Evolutionary conservation across 2,797 vertebrate species (phyloP).

Genomic region (Perodicticus potto): DNA sequence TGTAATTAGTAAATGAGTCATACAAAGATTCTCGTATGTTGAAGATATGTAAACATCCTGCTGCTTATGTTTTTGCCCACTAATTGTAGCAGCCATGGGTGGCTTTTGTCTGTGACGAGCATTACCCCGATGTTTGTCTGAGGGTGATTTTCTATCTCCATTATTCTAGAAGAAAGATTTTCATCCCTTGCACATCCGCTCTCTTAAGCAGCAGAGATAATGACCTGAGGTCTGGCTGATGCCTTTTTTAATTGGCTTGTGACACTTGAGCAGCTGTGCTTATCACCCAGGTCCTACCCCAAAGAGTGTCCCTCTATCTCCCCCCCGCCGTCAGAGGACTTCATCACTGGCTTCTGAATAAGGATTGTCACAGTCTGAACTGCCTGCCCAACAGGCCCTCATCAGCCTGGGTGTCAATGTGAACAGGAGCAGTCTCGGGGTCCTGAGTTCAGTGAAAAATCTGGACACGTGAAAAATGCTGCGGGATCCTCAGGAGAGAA

Average conservation of each 20-base stretch:
- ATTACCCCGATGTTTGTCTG: not conserved
- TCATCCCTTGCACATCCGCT: not conserved
- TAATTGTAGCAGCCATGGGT: not conserved
- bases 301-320: slow-evolving; percentile 46
- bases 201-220: not conserved
- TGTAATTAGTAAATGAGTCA: not conserved
- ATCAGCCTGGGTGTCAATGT: slow-evolving; percentile 48
- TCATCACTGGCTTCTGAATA: slow-evolving; percentile 70
- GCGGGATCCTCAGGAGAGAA: not conserved
- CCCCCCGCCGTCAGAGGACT: not conserved
- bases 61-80: not conserved
- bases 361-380: slow-evolving; percentile 61
- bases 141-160: not conserved
- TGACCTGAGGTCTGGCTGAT: not conserved
- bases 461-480: not conserved
- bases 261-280: not conserved
- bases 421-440: slow-evolving; percentile 54
- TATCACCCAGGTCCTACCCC: not conserved
- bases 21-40: not conserved
- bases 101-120: not conserved
- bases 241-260: not conserved
- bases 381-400: slow-evolving; percentile 63
- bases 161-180: slow-evolving; percentile 4
- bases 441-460: not conserved
- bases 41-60: not conserved